Evolutionary conservation across 1,140 invertebrate species (phyloP).

Genomic region (Habropoda laboriosa): DNA sequence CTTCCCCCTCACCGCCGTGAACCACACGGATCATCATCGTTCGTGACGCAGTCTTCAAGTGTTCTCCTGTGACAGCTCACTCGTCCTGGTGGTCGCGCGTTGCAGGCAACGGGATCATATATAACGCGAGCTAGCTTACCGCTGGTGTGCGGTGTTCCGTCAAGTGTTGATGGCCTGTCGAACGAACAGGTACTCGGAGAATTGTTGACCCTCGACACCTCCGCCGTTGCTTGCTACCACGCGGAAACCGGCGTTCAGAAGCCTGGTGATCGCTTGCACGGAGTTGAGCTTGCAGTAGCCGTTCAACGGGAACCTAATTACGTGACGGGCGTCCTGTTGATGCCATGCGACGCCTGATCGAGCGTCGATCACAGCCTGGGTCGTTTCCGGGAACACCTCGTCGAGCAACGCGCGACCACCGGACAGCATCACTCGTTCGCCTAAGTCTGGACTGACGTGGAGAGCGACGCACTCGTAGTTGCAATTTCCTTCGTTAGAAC

Average conservation of each 20-base stretch:
- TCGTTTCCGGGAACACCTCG: slow-evolving; percentile 93
- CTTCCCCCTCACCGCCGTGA: slow-evolving; percentile 10
- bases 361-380: slow-evolving; percentile 91
- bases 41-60: slow-evolving; percentile 57
- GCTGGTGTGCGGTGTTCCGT: slow-evolving; percentile 60
- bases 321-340: slow-evolving; percentile 91
- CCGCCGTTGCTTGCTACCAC: slow-evolving; percentile 93
- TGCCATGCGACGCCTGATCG: slow-evolving; percentile 92
- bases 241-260: slow-evolving; percentile 92
- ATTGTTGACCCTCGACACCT: slow-evolving; percentile 95
- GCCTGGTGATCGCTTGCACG: slow-evolving; percentile 92
- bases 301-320: slow-evolving; percentile 95
- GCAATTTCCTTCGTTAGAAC: slow-evolving; percentile 72
- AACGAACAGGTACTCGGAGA: slow-evolving; percentile 95
- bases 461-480: slow-evolving; percentile 92
- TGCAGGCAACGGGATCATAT: slow-evolving; percentile 61
- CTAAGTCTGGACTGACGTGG: slow-evolving; percentile 93
- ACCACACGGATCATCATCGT: slow-evolving; percentile 24
- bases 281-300: slow-evolving; percentile 96
- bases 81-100: slow-evolving; percentile 63
- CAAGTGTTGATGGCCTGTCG: slow-evolving; percentile 81
- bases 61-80: slow-evolving; percentile 56
- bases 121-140: slow-evolving; percentile 62
- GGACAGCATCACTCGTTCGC: slow-evolving; percentile 92
- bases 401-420: slow-evolving; percentile 91